These are phyloP conservation scores for Drosophila tristis DNA, from an alignment of 1,140 invertebrate genomes.

Conservation along the genomic window DNA sequence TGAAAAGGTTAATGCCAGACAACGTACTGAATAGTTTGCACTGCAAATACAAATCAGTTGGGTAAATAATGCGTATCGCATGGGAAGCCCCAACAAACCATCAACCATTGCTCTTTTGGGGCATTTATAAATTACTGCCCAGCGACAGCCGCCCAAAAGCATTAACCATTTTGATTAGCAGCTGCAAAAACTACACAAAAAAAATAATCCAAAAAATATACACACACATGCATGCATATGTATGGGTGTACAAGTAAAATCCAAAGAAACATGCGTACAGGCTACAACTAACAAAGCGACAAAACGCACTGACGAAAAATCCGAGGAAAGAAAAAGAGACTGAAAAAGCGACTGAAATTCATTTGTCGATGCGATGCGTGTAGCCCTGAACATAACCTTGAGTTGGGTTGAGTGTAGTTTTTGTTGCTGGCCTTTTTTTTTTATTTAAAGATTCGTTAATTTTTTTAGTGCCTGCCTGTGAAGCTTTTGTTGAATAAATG, in stretches of 20 bases:
- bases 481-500: constrained; percentile 63
- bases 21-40: constrained; percentile 55
- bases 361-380: constrained; percentile 78
- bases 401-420: constrained; percentile 50
- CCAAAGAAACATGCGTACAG: constrained; percentile 58
- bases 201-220: constrained; percentile 14
- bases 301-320: constrained; percentile 73
- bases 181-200: constrained; percentile 65
- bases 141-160: constrained; percentile 55
- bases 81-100: constrained; percentile 13
- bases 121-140: constrained; percentile 75
- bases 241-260: constrained; percentile 12
- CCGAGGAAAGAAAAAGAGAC: constrained; percentile 22
- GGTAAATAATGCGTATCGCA: constrained; percentile 78
- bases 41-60: constrained; percentile 81
- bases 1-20: background rate
- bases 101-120: constrained; percentile 34
- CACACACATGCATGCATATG: background rate
- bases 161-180: constrained; percentile 79
- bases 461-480: constrained; percentile 47
- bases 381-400: constrained; percentile 83
- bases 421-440: constrained; percentile 48
- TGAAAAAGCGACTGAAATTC: constrained; percentile 58
- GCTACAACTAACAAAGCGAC: constrained; percentile 39
- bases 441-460: constrained; percentile 80